Evolutionary conservation across 2,113 vertebrate species (phyloP), one percentile per base, ranked within the genome.

Genomic region (Amblyornis subalaris): DNA sequence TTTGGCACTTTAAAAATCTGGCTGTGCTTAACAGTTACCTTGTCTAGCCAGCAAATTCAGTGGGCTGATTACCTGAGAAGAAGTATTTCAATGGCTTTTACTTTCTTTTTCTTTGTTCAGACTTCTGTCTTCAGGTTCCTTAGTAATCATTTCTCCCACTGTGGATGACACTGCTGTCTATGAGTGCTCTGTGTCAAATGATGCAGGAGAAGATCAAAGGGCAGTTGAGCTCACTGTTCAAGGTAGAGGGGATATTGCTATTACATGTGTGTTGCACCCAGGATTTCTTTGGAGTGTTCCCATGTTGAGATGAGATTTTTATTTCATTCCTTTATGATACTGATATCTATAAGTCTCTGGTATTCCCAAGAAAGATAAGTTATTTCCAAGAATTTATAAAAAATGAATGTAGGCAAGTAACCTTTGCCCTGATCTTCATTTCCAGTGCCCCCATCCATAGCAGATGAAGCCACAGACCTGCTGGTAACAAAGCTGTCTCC

Each of bases 391-490:
- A 83, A 67, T 60, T 60, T 22, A 7, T 79, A 70, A 35, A 12
- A 75, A 85, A 35, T 65, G 1, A 70, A 51, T 4, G 2, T 33
- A 14, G 9, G 8, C 14, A 33, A 35, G 31, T 91, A 82, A 82
- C 55, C 58, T 84, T 88, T 81, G 53, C 35, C 38, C n/a, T 77
- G 5, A 26, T 90, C n/a, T 93, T 82, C 10, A 22, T 93, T 87
- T 96, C 40, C 53, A 99, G 99, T 99, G 93, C 99, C 99, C 89
- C 99, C 99, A 23, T 98, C 99, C 35, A 98, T 99, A 96, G 99
- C 99, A 62, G 99, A 99, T 95, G 99, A 99, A 95, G 98, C 98
- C 58, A 97, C 98, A 9, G 98, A 99, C 89, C 92, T 99, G 13
- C 85, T 98, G 57, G 98, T 99, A 23, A 99, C 97, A 90, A 99